Evolutionary conservation across 1,140 invertebrate species (phyloP).

Genomic region (Campoletis sonorensis): DNA sequence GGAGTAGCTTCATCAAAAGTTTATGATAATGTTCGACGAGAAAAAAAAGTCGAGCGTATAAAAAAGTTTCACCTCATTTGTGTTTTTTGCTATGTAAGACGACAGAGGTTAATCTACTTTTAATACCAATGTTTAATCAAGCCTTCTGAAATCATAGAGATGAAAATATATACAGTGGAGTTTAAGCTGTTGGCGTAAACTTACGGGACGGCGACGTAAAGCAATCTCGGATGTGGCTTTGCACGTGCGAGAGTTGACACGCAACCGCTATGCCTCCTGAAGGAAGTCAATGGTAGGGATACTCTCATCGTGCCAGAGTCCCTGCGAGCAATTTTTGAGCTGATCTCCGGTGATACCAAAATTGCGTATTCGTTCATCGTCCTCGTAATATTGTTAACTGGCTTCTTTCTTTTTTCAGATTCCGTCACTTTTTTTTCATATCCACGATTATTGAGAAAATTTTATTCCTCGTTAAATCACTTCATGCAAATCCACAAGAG

Average conservation of each 20-base stretch:
- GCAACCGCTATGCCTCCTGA: constrained; percentile 71
- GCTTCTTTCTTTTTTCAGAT: neutral
- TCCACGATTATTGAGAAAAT: neutral
- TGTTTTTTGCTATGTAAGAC: no score
- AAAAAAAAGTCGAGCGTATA: no score
- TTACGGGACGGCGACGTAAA: constrained; percentile 72
- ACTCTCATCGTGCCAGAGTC: constrained; percentile 72
- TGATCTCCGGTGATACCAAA: constrained; percentile 62
- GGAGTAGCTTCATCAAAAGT: no score
- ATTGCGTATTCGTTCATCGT: constrained; percentile 69
- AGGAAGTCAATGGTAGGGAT: constrained; percentile 66
- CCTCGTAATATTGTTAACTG: constrained; percentile 34
- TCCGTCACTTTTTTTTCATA: neutral
- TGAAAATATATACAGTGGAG: neutral
- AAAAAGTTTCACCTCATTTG: no score
- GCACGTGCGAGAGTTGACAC: constrained; percentile 65
- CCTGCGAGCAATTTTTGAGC: constrained; percentile 65
- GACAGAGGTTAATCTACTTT: no score
- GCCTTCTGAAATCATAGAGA: no score
- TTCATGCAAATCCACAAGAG: no score
- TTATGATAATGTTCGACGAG: no score
- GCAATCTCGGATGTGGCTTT: constrained; percentile 66
- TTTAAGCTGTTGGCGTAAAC: constrained; percentile 52
- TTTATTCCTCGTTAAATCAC: no score
- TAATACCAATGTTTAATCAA: no score